A percentile compares a stretch with the other conserved stretches of the same genome.
phyloP scores from a whole-genome alignment of 1,140 invertebrate species.

The Zaprionus taronus region DNA sequence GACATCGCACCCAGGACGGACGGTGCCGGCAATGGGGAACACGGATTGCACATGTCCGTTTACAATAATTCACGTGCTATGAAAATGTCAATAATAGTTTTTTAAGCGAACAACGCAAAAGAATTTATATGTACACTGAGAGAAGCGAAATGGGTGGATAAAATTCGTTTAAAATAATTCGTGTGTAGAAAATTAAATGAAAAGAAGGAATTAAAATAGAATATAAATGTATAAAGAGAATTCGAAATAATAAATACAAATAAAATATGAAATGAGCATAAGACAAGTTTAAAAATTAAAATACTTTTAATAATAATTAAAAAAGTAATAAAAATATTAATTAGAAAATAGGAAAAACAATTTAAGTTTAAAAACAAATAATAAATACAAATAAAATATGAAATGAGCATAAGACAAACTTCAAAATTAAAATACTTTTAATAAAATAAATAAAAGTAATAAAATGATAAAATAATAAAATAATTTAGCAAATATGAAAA shows the following conservation, averaged over 20 bases:
- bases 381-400: too few relatives aligned
- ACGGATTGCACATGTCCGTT: constrained; percentile 70
- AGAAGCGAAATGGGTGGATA: not conserved
- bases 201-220: not conserved
- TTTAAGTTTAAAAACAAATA: too few relatives aligned
- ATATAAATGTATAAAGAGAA: constrained; percentile 14
- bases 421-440: too few relatives aligned
- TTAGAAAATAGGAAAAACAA: too few relatives aligned
- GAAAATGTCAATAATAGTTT: constrained; percentile 79
- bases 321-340: too few relatives aligned
- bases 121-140: constrained; percentile 55
- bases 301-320: constrained; percentile 9
- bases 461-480: too few relatives aligned
- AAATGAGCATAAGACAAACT: too few relatives aligned
- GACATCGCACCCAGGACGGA: not conserved
- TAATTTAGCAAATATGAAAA: too few relatives aligned
- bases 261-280: not conserved
- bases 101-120: constrained; percentile 35
- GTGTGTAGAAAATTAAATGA: not conserved
- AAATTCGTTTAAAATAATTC: not conserved
- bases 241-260: not conserved
- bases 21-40: constrained; percentile 1
- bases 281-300: not conserved
- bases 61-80: constrained; percentile 75
- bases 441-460: too few relatives aligned